phyloP scores from a whole-genome alignment of 2,888 invertebrate genomes.

The Parascotia fuliginaria region DNA sequence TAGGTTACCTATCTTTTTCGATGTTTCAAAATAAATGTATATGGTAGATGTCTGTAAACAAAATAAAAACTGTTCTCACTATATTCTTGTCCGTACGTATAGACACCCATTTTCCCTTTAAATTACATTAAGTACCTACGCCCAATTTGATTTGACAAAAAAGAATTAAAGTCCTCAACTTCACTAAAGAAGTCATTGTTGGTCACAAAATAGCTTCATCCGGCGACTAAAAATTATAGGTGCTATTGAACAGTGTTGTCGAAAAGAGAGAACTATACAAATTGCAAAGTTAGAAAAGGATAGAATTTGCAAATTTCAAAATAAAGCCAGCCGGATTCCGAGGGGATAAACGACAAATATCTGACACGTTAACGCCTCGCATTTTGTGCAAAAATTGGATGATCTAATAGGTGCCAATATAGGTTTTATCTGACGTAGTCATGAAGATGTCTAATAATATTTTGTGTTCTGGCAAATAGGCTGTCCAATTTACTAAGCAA shows the following conservation, averaged over 20 bases:
- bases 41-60: too few species aligned
- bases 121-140: conserved; percentile 12
- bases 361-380: neutral
- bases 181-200: conserved; percentile 26
- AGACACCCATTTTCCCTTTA: conserved; percentile 7
- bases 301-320: neutral
- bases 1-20: too few species aligned
- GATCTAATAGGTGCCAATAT: neutral
- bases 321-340: neutral
- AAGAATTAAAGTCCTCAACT: conserved; percentile 15
- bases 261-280: conserved; percentile 18
- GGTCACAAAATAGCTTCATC: conserved; percentile 34
- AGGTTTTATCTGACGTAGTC: conserved; percentile 1
- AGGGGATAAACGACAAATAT: neutral
- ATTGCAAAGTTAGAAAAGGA: conserved; percentile 3
- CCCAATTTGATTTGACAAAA: conserved; percentile 31
- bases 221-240: conserved; percentile 34
- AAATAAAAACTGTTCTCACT: neutral
- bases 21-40: too few species aligned
- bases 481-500: conserved; percentile 37
- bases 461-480: conserved; percentile 14
- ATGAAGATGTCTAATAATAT: conserved; percentile 16
- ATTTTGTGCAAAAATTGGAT: neutral
- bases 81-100: neutral
- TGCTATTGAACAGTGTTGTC: conserved; percentile 25